These are phyloP conservation scores for Bovichtus diacanthus DNA, from an alignment of 2,797 vertebrate genomes.

Conservation along the genomic window DNA sequence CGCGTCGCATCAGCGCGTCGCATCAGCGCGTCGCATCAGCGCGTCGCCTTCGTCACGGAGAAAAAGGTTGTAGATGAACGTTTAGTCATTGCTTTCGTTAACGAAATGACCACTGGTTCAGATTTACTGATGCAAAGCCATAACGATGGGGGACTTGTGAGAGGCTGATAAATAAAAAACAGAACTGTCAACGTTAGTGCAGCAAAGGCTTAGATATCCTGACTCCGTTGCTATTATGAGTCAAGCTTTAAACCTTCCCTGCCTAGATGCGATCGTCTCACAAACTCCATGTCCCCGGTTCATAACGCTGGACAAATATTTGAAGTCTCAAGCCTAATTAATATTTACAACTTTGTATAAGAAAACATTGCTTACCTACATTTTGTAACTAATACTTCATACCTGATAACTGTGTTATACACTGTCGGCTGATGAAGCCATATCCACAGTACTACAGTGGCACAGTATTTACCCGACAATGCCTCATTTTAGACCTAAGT, in stretches of 20 bases:
- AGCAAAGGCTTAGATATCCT: not conserved
- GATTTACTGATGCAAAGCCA: no score
- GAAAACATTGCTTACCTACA: conserved; percentile 33
- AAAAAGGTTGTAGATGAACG: no score
- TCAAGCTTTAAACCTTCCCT: not conserved
- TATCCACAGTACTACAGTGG: conserved; percentile 16
- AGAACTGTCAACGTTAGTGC: not conserved
- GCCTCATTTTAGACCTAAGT: not conserved
- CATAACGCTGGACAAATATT: not conserved
- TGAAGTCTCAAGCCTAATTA: not conserved
- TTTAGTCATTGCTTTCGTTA: no score
- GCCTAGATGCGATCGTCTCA: not conserved
- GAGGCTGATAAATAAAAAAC: not conserved
- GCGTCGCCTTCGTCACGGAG: no score
- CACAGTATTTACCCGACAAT: not conserved
- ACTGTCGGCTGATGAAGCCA: conserved; percentile 37
- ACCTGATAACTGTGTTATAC: conserved; percentile 47
- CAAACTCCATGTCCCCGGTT: not conserved
- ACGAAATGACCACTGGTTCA: no score
- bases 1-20: no score
- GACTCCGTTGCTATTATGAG: not conserved
- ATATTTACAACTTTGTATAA: not conserved
- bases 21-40: no score
- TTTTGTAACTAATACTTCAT: conserved; percentile 6
- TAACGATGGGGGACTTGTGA: not conserved